phyloP scores from a whole-genome alignment of 2,113 vertebrate species.

The Varanus salvator region DNA sequence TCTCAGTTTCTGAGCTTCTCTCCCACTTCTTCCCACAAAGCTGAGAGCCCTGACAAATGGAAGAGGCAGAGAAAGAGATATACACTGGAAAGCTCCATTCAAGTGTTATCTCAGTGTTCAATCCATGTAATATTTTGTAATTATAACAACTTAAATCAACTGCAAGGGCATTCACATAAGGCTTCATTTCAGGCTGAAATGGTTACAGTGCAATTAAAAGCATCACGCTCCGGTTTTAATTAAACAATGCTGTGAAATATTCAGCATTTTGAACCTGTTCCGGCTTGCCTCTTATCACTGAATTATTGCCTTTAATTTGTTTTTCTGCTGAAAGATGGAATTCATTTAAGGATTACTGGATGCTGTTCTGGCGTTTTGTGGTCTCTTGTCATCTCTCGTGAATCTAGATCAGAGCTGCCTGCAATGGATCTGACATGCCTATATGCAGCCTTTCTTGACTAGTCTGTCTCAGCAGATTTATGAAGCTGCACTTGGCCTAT shows the following conservation, averaged over 20 bases:
- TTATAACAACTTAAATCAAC: slow-evolving; percentile 72
- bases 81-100: slow-evolving; percentile 52
- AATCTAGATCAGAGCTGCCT: slow-evolving; percentile 66
- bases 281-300: slow-evolving; percentile 74
- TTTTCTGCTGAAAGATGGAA: slow-evolving; percentile 75
- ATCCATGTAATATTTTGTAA: slow-evolving; percentile 58
- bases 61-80: slow-evolving; percentile 24
- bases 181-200: slow-evolving; percentile 76
- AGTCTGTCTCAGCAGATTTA: slow-evolving; percentile 72
- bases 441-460: slow-evolving; percentile 70
- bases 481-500: slow-evolving; percentile 63
- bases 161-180: slow-evolving; percentile 69
- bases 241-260: slow-evolving; percentile 80
- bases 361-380: slow-evolving; percentile 64
- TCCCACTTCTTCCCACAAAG: slow-evolving; percentile 56
- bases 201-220: slow-evolving; percentile 79
- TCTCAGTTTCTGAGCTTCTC: slow-evolving; percentile 73
- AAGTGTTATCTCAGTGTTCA: slow-evolving; percentile 56
- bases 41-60: not conserved
- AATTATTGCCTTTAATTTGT: slow-evolving; percentile 76
- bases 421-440: slow-evolving; percentile 69
- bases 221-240: slow-evolving; percentile 75
- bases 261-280: slow-evolving; percentile 80
- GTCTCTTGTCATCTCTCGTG: slow-evolving; percentile 66
- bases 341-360: slow-evolving; percentile 71